Base-by-base conservation (phyloP, 2,888 invertebrate genomes). In the Alsophila aescularia region DNA sequence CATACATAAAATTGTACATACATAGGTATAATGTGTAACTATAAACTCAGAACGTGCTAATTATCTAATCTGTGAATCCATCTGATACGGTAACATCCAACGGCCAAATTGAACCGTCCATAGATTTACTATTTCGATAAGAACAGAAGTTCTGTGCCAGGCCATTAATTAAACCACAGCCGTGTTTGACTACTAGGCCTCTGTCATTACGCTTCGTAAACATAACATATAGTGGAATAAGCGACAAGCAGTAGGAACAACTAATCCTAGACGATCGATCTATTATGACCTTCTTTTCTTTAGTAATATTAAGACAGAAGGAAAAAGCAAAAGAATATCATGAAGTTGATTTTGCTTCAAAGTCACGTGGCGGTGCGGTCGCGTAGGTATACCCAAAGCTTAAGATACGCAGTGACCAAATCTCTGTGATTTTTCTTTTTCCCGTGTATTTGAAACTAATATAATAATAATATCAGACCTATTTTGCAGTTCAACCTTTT, bases 81-180 rank as follows among this genome's bases (percentile, higher is more conserved):
- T 29, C 27, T 36, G 37, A 13, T 16, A 36, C 41, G n/a, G 39
- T 52, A 42, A 53, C 53, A 54, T 41, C 29, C 40, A 39, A 51
- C 24, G 13, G 13, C n/a, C 10, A 47, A 54, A 58, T 58, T 49
- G 53, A 52, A 56, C 43, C 53, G 48, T 47, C 52, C 48, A 58
- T 55, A 51, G 63, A 63, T 62, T 55, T 55, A 65, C 58, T 55
- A 58, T 61, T 56, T 40, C 34, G 62, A 62, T 62, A 62, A 50
- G 51, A 42, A 36, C 57, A 40, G 40, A 40, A 51, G 29, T 45
- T 49, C 36, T 42, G 42, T 50, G 45, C 39, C 32, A 32, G 43
- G 44, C 43, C 48, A 52, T 58, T 63, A 60, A 63, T 66, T 58
- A 61, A 58, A 58, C 50, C 39, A 13, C 43, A 21, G 15, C 21